Percentiles rank a stretch among this genome's conserved stretches.
These are phyloP conservation scores for Achroia grisella DNA, from an alignment of 1,140 invertebrate genomes.

Conservation along the genomic window DNA sequence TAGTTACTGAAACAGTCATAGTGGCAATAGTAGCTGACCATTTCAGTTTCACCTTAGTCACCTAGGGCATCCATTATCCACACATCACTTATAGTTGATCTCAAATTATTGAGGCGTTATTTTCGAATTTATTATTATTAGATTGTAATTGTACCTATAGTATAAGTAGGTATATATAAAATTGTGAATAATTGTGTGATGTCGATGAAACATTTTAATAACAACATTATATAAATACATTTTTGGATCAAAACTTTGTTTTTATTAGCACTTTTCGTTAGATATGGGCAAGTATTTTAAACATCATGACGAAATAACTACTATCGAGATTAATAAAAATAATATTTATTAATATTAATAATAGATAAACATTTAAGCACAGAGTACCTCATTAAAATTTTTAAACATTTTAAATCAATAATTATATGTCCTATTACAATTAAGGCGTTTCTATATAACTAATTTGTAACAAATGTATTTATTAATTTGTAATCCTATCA, in stretches of 20 bases:
- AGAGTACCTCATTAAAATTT: too few relatives aligned
- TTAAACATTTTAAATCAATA: too few relatives aligned
- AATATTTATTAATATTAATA: too few relatives aligned
- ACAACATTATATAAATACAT: constrained; percentile 59
- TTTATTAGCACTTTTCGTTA: neutral
- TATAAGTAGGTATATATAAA: constrained; percentile 32
- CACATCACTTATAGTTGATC: constrained; percentile 11
- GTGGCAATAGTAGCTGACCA: neutral
- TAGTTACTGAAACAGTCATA: constrained; percentile 5
- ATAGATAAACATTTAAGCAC: too few relatives aligned
- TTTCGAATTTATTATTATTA: constrained; percentile 69
- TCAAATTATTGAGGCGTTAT: constrained; percentile 50
- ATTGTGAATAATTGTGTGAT: constrained; percentile 69
- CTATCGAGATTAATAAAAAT: too few relatives aligned
- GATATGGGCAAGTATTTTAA: too few relatives aligned
- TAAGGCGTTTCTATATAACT: too few relatives aligned
- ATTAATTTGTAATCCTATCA: too few relatives aligned
- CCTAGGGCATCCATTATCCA: constrained; percentile 7
- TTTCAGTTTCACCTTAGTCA: neutral
- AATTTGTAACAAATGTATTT: too few relatives aligned
- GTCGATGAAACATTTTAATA: constrained; percentile 58
- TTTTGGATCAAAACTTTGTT: constrained; percentile 48
- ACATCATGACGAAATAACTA: too few relatives aligned
- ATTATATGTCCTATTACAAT: too few relatives aligned
- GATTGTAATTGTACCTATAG: constrained; percentile 56